Base-by-base conservation (phyloP, 2,797 vertebrate genomes). In the Clarias laeviceps region DNA sequence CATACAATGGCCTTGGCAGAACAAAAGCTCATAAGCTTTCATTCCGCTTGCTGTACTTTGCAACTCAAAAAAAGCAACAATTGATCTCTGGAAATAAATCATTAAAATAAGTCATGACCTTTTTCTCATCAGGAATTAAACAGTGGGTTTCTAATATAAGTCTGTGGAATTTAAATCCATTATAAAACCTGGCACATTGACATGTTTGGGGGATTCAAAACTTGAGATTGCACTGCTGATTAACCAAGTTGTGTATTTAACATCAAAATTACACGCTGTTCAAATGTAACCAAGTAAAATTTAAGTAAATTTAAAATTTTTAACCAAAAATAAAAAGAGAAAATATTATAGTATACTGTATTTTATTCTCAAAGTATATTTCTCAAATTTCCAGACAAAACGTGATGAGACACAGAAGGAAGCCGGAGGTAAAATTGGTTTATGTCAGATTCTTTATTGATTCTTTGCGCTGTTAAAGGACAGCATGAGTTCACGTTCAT, bases 401-500 rank as follows among this genome's bases (percentile, higher is more conserved):
- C 29, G n/a, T 56, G n/a, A 74, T 29, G 11, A 74, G 18, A 76
- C 50, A 9, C 1, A 17, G 78, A 73, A 86, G 29, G 80, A 84
- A n/a, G 40, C 81, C 5, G 1, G 7, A 34, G 61, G 56, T 22
- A 18, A 78, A 65, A 56, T 34, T 4, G 27, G 59, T 54, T 86
- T 85, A 82, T 77, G 82, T 88, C 81, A 59, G 77, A 73, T 87
- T 86, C 69, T 89, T 90, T 90, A 89, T 90, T 90, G 82, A 86
- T 80, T 86, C 85, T 82, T 32, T 81, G 68, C 66, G 83, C 84
- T 27, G 79, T 86, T 24, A 78, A 72, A 86, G 84, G 84, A 86
- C 70, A 85, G 84, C 81, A 56, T 8, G 84, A 61, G 37, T 83
- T 79, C 81, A 88, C 81, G 85, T 85, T 88, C 84, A 88, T 87